phyloP scores from a whole-genome alignment of 2,888 invertebrate genomes.

The Orchesellides sinensis region DNA sequence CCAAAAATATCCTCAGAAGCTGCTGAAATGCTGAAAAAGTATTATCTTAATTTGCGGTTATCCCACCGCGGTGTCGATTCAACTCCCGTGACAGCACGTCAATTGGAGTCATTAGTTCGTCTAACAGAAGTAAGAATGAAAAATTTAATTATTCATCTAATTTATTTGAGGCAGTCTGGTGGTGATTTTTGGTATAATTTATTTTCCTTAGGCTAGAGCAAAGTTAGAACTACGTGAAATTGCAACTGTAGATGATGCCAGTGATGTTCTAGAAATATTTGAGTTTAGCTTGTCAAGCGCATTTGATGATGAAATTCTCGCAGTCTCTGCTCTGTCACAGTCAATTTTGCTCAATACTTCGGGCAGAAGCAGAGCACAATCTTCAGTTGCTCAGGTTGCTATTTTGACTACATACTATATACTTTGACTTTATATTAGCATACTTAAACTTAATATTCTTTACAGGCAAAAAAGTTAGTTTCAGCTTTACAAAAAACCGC shows the following conservation, averaged over 20 bases:
- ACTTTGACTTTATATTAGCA: not conserved
- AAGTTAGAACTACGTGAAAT: conserved; percentile 89
- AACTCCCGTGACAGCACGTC: conserved; percentile 91
- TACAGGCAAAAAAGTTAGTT: conserved; percentile 85
- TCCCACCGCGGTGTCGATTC: conserved; percentile 82
- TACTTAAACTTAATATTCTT: conserved; percentile 68
- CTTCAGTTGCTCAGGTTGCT: conserved; percentile 46
- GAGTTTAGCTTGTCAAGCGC: conserved; percentile 88
- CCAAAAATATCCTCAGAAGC: conserved; percentile 87
- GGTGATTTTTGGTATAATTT: conserved; percentile 63
- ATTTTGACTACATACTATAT: not conserved
- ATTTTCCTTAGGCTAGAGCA: conserved; percentile 86
- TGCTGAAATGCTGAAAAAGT: conserved; percentile 84
- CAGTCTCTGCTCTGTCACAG: conserved; percentile 57
- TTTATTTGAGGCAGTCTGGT: not conserved
- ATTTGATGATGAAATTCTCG: conserved; percentile 81
- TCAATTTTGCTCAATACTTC: conserved; percentile 37
- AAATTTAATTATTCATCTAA: not conserved
- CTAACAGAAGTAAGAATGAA: conserved; percentile 86
- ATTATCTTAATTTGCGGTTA: conserved; percentile 87
- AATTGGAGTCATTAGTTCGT: conserved; percentile 91
- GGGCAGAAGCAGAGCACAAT: conserved; percentile 27
- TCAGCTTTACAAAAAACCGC: conserved; percentile 83
- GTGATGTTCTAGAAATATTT: conserved; percentile 91
- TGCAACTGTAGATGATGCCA: conserved; percentile 88